Evolutionary conservation across 2,797 vertebrate species (phyloP).

Genomic region (Fistularia tabacaria): DNA sequence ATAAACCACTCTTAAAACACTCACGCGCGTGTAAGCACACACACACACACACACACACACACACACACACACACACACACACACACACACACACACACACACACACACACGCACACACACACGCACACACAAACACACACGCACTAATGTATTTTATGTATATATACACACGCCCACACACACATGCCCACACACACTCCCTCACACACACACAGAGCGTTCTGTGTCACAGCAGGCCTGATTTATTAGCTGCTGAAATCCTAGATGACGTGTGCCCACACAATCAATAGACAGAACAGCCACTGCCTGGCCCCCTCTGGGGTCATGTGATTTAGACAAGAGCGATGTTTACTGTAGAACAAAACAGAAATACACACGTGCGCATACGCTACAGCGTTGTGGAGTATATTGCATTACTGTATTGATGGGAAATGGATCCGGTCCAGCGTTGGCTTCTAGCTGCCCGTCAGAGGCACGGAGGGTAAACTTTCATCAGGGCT

Average conservation of each 20-base stretch:
- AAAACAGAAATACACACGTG: slow-evolving; percentile 52
- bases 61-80: slow-evolving; percentile 16
- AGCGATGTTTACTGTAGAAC: slow-evolving; percentile 28
- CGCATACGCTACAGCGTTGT: slow-evolving; percentile 43
- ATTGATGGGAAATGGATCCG: slow-evolving; percentile 83
- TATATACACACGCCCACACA: slow-evolving; percentile 17
- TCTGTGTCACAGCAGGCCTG: slow-evolving; percentile 44
- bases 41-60: slow-evolving; percentile 16
- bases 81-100: slow-evolving; percentile 12
- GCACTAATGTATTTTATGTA: neutral
- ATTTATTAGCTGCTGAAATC: slow-evolving; percentile 77
- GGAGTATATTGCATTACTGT: slow-evolving; percentile 79
- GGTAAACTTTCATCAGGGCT: slow-evolving; percentile 92
- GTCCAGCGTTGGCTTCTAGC: slow-evolving; percentile 76
- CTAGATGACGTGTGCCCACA: slow-evolving; percentile 69
- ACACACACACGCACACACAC: slow-evolving; percentile 5
- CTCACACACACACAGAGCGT: slow-evolving; percentile 35
- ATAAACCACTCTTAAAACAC: neutral
- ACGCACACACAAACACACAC: neutral
- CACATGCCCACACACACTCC: slow-evolving; percentile 30
- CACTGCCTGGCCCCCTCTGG: slow-evolving; percentile 57
- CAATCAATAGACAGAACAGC: slow-evolving; percentile 69
- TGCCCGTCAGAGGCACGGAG: slow-evolving; percentile 84
- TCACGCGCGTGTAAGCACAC: slow-evolving; percentile 10
- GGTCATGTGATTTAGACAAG: slow-evolving; percentile 62